phyloP scores from a whole-genome alignment of 1,140 invertebrate genomes.

The Myzus persicae region DNA sequence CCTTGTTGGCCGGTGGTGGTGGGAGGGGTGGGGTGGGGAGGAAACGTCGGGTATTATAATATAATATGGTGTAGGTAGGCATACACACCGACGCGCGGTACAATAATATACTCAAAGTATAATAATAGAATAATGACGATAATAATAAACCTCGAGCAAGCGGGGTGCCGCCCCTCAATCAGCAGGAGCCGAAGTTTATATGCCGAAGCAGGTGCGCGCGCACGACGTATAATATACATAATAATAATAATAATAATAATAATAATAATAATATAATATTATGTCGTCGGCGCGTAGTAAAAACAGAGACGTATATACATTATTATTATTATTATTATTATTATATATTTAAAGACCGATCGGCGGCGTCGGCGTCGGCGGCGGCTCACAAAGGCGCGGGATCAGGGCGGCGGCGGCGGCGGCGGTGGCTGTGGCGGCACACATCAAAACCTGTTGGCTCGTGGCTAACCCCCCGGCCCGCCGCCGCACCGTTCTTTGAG shows the following conservation, averaged over 20 bases:
- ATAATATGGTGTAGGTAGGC: not conserved
- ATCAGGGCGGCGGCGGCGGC: not conserved
- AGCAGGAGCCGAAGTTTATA: not conserved
- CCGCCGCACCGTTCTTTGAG: conserved; percentile 37
- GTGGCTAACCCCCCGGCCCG: conserved; percentile 50
- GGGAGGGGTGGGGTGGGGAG: too few species aligned
- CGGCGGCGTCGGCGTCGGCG: conserved; percentile 44
- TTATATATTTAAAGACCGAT: conserved; percentile 39
- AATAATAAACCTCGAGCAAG: not conserved
- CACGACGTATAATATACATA: not conserved
- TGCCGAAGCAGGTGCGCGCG: conserved; percentile 7
- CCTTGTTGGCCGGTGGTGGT: not conserved
- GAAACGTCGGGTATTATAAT: not conserved
- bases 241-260: conserved; percentile 12
- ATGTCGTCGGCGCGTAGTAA: conserved; percentile 13
- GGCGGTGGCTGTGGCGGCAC: conserved; percentile 33
- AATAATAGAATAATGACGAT: conserved; percentile 11
- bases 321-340: conserved; percentile 36
- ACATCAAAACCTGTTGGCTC: conserved; percentile 57
- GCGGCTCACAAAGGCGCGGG: conserved; percentile 34
- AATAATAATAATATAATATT: conserved; percentile 29
- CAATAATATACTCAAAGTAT: not conserved
- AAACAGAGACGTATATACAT: conserved; percentile 42
- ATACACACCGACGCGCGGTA: not conserved
- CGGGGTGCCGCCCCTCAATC: not conserved